Percentiles rank a stretch among this genome's conserved stretches.
phyloP scores from a whole-genome alignment of 2,888 invertebrate genomes.

The Noctua fimbriata region DNA sequence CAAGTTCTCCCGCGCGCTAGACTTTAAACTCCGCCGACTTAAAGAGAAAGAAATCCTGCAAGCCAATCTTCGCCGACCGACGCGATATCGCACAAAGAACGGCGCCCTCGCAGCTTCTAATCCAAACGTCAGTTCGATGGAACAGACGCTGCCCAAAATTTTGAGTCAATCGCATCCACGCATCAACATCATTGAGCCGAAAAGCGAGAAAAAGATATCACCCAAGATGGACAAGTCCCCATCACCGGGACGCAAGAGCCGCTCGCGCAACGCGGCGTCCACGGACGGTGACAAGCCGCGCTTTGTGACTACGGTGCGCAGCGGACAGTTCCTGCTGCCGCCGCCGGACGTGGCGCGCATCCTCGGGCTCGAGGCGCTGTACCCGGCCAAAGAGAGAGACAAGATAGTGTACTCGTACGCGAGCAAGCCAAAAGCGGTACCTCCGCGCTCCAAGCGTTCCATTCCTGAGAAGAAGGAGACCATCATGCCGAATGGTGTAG shows the following conservation, averaged over 20 bases:
- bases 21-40: constrained; percentile 92
- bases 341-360: constrained; percentile 93
- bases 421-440: constrained; percentile 91
- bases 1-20: constrained; percentile 93
- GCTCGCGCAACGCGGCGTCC: constrained; percentile 66
- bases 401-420: constrained; percentile 92
- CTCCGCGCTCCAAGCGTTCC: constrained; percentile 72
- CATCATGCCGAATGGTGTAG: constrained; percentile 54
- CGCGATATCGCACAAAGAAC: constrained; percentile 77
- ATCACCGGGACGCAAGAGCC: constrained; percentile 72
- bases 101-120: constrained; percentile 78
- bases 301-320: constrained; percentile 95
- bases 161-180: constrained; percentile 80
- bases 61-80: constrained; percentile 80
- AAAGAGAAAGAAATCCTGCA: constrained; percentile 90
- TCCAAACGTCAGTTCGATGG: constrained; percentile 91
- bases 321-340: constrained; percentile 94
- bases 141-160: constrained; percentile 64
- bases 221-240: constrained; percentile 75
- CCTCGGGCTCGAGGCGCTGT: constrained; percentile 89
- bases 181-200: constrained; percentile 72
- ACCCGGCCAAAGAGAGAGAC: constrained; percentile 77
- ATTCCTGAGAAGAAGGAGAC: constrained; percentile 65
- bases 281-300: constrained; percentile 87
- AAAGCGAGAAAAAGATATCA: constrained; percentile 68